phyloP scores from a whole-genome alignment of 2,888 invertebrate genomes.

The Metacarcinus magister region DNA sequence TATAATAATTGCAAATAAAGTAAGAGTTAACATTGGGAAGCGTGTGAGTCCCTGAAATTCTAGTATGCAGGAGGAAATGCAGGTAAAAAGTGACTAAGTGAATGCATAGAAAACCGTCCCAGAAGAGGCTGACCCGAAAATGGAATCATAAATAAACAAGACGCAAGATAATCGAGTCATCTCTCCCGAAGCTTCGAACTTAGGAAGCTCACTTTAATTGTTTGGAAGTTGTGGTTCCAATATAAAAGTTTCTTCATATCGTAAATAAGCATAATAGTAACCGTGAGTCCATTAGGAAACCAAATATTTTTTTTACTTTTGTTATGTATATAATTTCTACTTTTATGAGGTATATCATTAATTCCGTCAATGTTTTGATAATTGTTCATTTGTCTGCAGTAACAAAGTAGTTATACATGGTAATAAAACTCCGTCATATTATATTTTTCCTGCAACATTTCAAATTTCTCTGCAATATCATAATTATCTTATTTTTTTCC shows the following conservation, averaged over 20 bases:
- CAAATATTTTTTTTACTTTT: too few species aligned
- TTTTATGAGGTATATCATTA: not conserved
- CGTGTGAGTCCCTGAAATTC: not conserved
- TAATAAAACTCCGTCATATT: not conserved
- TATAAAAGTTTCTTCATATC: not conserved
- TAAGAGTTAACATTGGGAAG: not conserved
- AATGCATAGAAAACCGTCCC: not conserved
- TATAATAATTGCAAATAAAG: not conserved
- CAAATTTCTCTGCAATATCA: not conserved
- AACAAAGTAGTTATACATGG: not conserved
- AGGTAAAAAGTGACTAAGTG: not conserved
- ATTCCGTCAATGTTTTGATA: not conserved
- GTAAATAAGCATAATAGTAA: not conserved
- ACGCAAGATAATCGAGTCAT: not conserved
- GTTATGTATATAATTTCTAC: not conserved
- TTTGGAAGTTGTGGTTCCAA: not conserved
- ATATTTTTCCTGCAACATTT: not conserved
- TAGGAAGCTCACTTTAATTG: not conserved
- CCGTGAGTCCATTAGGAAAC: not conserved
- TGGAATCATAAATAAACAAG: not conserved
- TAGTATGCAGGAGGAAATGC: not conserved
- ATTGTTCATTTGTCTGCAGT: not conserved
- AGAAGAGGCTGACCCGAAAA: not conserved
- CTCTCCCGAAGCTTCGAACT: not conserved
- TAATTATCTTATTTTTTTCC: not conserved